These are phyloP conservation scores for Hermetia illucens DNA, from an alignment of 1,140 invertebrate species.

Conservation along the genomic window DNA sequence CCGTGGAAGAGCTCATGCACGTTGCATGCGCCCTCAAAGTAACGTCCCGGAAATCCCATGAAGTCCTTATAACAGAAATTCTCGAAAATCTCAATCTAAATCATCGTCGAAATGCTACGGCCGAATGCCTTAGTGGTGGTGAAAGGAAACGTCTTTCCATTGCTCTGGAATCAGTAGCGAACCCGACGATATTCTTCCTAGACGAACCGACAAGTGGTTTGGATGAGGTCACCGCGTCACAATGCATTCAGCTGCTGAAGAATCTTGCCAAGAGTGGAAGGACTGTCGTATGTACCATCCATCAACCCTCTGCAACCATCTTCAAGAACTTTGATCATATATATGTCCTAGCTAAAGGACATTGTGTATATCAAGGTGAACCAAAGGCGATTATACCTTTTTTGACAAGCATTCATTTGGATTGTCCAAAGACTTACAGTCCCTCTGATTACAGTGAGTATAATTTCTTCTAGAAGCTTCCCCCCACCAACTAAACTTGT, in stretches of 20 bases:
- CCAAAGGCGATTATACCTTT: constrained; percentile 54
- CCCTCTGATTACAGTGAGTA: constrained; percentile 64
- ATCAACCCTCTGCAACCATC: constrained; percentile 65
- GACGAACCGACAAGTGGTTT: constrained; percentile 67
- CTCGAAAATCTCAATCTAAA: constrained; percentile 40
- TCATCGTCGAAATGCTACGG: constrained; percentile 48
- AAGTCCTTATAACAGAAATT: constrained; percentile 32
- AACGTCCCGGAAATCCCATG: constrained; percentile 20
- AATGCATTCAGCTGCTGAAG: constrained; percentile 60
- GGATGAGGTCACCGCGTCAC: constrained; percentile 72
- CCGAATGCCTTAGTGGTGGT: constrained; percentile 53
- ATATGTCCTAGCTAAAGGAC: constrained; percentile 48
- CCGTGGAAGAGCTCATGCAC: constrained; percentile 68
- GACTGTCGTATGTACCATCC: constrained; percentile 68
- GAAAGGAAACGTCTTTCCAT: constrained; percentile 69
- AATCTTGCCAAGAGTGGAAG: constrained; percentile 48
- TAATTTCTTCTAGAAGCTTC: neutral
- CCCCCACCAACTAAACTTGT: neutral
- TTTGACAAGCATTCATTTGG: constrained; percentile 42
- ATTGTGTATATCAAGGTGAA: constrained; percentile 63
- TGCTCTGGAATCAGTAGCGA: constrained; percentile 70
- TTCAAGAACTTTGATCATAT: constrained; percentile 77
- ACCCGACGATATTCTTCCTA: constrained; percentile 59
- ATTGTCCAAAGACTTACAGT: constrained; percentile 68
- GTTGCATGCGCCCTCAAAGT: constrained; percentile 69